Percentiles rank a stretch among this genome's conserved stretches.
Conservation (phyloP, 2,888 invertebrate genomes). For the Cephus sareptanus region DNA sequence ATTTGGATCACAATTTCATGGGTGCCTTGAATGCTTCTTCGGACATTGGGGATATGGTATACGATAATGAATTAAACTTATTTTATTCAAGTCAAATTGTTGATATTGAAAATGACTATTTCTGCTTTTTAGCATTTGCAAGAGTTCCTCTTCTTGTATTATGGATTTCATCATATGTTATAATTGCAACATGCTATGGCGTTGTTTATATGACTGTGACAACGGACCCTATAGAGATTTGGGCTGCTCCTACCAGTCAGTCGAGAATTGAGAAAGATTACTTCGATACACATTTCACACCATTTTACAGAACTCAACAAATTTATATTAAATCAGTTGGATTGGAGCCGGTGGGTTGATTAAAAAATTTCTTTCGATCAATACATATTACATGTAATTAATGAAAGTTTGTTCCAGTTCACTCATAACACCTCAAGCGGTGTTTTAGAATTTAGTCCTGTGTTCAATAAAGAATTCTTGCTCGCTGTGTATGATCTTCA, state of each 20-base stretch:
- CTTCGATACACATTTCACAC: constrained; percentile 87
- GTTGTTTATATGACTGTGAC: constrained; percentile 77
- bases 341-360: constrained; percentile 67
- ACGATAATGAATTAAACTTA: background rate
- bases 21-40: constrained; percentile 62
- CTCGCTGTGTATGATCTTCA: constrained; percentile 78
- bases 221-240: constrained; percentile 91
- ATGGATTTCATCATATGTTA: constrained; percentile 73
- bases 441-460: constrained; percentile 77
- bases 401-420: constrained; percentile 30
- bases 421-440: constrained; percentile 63
- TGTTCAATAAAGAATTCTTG: constrained; percentile 82
- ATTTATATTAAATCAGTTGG: constrained; percentile 80
- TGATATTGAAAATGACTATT: background rate
- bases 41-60: constrained; percentile 66
- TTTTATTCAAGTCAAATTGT: background rate
- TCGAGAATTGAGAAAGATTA: constrained; percentile 87
- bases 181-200: constrained; percentile 76
- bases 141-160: constrained; percentile 75
- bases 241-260: constrained; percentile 87
- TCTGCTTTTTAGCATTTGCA: constrained; percentile 71
- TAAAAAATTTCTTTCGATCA: background rate
- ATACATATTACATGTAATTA: background rate
- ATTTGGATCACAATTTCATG: constrained; percentile 34
- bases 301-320: constrained; percentile 91